Evolutionary conservation across 2,113 vertebrate species (phyloP).

Genomic region (Labeo rohita): DNA sequence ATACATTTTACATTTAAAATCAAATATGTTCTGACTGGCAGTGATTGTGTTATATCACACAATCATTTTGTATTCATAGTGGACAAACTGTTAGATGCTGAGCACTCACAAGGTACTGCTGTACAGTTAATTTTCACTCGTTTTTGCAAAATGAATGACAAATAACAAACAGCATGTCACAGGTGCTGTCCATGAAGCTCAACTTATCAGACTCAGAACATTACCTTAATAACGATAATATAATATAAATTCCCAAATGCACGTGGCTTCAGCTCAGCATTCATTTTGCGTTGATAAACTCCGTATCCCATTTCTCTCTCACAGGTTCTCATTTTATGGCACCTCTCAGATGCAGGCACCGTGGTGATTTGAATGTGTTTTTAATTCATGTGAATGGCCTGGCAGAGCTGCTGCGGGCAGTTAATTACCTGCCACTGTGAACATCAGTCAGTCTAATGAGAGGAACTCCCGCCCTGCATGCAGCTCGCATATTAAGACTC

Average conservation of each 20-base stretch:
- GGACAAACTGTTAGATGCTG: neutral
- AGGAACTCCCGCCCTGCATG: conserved; percentile 48
- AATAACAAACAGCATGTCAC: neutral
- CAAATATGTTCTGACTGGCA: neutral
- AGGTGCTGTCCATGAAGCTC: neutral
- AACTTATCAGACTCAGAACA: neutral
- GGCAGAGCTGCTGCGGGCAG: conserved; percentile 66
- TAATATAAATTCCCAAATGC: neutral
- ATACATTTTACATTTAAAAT: neutral
- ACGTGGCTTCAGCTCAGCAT: neutral
- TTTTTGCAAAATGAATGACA: neutral
- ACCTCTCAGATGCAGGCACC: conserved; percentile 52
- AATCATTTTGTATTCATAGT: neutral
- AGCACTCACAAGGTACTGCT: neutral
- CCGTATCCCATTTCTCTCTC: conserved; percentile 6
- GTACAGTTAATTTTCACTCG: neutral
- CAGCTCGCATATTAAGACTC: conserved; percentile 52
- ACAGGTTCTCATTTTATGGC: conserved; percentile 24
- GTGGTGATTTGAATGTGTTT: conserved; percentile 73
- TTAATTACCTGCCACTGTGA: conserved; percentile 74
- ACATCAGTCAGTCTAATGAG: conserved; percentile 77
- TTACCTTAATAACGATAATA: neutral
- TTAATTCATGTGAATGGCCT: conserved; percentile 74
- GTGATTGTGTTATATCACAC: neutral
- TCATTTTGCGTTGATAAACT: neutral